These are phyloP conservation scores for Turritopsis rubra DNA, from an alignment of 30 jellyfish, hydroid and myxozoan genomes.

Conservation along the genomic window DNA sequence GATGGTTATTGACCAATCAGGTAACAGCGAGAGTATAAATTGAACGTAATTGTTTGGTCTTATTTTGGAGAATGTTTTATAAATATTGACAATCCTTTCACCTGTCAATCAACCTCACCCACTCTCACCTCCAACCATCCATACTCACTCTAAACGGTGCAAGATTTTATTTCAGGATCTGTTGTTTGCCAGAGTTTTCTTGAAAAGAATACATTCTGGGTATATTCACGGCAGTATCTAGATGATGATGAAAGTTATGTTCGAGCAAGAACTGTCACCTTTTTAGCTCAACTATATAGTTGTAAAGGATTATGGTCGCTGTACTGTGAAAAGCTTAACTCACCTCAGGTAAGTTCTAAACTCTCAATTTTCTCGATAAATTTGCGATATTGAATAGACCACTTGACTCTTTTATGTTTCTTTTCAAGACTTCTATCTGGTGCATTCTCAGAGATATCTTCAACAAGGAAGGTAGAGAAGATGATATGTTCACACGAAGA, in stretches of 20 bases:
- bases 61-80: too few species aligned
- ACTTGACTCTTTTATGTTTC: too few species aligned
- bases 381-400: too few species aligned
- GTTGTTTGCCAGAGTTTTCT: neutral
- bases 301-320: slow-evolving; percentile 9
- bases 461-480: slow-evolving; percentile 23
- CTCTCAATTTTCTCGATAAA: too few species aligned
- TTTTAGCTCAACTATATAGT: neutral
- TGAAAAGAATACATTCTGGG: slow-evolving; percentile 12
- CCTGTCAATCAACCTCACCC: too few species aligned
- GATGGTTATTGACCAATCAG: too few species aligned
- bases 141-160: neutral
- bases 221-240: neutral
- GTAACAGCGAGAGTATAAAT: too few species aligned
- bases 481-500: slow-evolving; percentile 34
- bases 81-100: too few species aligned
- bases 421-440: too few species aligned
- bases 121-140: too few species aligned
- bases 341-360: neutral
- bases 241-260: slow-evolving; percentile 29
- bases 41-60: too few species aligned
- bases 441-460: neutral
- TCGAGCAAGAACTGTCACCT: slow-evolving; percentile 13
- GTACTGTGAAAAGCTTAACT: neutral
- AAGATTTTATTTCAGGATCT: neutral